Base-by-base conservation (phyloP, 2,113 vertebrate species). In the Phoenicopterus ruber region DNA sequence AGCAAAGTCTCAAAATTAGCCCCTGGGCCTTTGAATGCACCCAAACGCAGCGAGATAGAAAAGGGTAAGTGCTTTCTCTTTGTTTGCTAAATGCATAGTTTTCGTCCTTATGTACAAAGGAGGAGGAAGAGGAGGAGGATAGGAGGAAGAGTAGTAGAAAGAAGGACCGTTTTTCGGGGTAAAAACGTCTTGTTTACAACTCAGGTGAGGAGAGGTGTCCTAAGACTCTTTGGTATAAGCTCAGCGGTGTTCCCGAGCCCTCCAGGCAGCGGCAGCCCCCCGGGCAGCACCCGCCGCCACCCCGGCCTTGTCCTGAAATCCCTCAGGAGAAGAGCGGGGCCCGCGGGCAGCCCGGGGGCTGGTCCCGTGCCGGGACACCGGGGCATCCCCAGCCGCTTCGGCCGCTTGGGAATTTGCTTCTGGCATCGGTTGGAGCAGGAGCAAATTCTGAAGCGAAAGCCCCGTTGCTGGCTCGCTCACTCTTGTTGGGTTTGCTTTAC, bases 71-170 rank as follows among this genome's bases (percentile, higher is more conserved):
- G 99, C 99, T 99, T 99, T 99, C 99, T 99, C 99, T 99, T 99
- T 98, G 98, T 98, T 99, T 98, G 98, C 98, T 98, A 99, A 98
- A 99, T 99, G 99, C 99, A 99, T 99, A 99, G 98, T 98, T 98
- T 98, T 98, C 97, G 97, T 96, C 97, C 96, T 97, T 97, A 97
- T 96, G 97, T 98, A 98, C 97, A 98, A 97, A 98, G 97, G 94
- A 97, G 96, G 95, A 94, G 85, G 86, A 96, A 67, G 94, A 97
- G 93, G 91, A 94, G 88, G 72, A 96, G 83, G 88, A 91, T 67
- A 95, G 91, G 67, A 97, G 78, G 95, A 97, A 93, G 87, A 95
- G 89, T 91, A 86, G 80, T 95, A 92, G 86, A 97, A 97, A 94
- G 95, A 88, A 95, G 91, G 89, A 90, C 76, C 5, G 6, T 38